Conservation (phyloP, 2,113 vertebrate species). For the Antennarius striatus region DNA sequence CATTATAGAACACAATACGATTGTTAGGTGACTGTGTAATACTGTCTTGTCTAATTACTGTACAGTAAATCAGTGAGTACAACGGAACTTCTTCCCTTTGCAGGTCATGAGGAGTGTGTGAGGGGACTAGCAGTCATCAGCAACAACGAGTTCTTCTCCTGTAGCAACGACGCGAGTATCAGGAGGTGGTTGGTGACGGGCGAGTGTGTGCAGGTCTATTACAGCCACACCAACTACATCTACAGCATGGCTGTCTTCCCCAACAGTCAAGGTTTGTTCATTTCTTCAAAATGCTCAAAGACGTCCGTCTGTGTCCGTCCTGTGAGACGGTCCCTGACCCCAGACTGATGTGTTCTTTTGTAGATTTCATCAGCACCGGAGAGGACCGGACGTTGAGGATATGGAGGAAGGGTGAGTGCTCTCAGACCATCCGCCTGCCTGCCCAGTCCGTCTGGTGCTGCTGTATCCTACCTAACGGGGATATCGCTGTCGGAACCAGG, state of each 20-base stretch:
- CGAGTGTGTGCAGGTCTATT: constrained; percentile 90
- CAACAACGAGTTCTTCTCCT: constrained; percentile 93
- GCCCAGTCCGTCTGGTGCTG: constrained; percentile 98
- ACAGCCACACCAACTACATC: constrained; percentile 96
- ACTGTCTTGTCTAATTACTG: too few relatives aligned
- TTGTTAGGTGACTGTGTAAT: not conserved
- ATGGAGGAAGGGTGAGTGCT: constrained; percentile 90
- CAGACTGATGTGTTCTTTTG: not conserved
- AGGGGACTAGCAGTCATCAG: constrained; percentile 91
- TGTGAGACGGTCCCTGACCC: not conserved
- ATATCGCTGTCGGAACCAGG: constrained; percentile 94
- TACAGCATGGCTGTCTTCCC: constrained; percentile 94
- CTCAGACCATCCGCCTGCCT: constrained; percentile 92
- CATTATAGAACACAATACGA: not conserved
- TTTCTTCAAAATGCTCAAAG: not conserved
- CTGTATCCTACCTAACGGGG: constrained; percentile 91
- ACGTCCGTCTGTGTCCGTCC: too few relatives aligned
- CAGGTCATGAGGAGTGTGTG: constrained; percentile 98
- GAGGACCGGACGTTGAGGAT: constrained; percentile 93
- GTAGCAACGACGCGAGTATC: constrained; percentile 93
- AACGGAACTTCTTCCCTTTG: constrained; percentile 4
- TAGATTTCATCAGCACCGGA: constrained; percentile 94
- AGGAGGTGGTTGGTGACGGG: constrained; percentile 94
- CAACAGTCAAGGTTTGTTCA: constrained; percentile 84
- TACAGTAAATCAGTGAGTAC: too few relatives aligned